Percentiles rank a stretch among this genome's conserved stretches.
phyloP scores from a whole-genome alignment of 2,888 invertebrate genomes.

The Sepiola atlantica region DNA sequence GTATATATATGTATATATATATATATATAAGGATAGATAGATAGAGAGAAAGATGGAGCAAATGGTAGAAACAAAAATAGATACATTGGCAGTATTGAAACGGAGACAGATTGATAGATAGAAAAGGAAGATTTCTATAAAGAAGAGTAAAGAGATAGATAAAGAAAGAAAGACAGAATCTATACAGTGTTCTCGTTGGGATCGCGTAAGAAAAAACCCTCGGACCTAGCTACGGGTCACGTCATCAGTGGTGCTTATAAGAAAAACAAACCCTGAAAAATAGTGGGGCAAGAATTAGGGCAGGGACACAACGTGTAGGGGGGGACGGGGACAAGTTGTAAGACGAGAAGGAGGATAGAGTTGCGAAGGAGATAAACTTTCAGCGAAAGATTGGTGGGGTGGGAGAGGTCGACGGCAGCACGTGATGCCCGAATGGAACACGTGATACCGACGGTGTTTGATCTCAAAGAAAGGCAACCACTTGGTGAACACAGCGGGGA shows the following conservation, averaged over 20 bases:
- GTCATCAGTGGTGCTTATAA: background rate
- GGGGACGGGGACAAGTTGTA: too few species aligned
- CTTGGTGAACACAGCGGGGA: background rate
- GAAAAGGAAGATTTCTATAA: background rate
- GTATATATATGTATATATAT: too few species aligned
- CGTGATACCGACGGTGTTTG: background rate
- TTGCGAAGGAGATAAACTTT: background rate
- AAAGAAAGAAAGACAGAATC: background rate
- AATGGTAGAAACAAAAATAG: too few species aligned
- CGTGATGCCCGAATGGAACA: background rate
- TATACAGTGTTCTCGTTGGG: background rate
- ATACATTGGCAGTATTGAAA: too few species aligned
- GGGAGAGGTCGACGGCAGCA: background rate
- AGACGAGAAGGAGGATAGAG: background rate
- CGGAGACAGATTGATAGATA: rapidly evolving
- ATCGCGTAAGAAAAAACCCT: background rate
- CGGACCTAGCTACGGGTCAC: background rate
- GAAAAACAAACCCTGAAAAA: background rate
- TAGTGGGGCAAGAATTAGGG: background rate
- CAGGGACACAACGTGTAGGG: background rate
- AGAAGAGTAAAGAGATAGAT: too few species aligned
- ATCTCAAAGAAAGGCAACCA: background rate
- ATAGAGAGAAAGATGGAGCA: background rate
- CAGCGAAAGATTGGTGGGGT: rapidly evolving
- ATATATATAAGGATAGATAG: too few species aligned